Evolutionary conservation across 2,888 invertebrate species (phyloP).

Genomic region (Meandrusa payeni): DNA sequence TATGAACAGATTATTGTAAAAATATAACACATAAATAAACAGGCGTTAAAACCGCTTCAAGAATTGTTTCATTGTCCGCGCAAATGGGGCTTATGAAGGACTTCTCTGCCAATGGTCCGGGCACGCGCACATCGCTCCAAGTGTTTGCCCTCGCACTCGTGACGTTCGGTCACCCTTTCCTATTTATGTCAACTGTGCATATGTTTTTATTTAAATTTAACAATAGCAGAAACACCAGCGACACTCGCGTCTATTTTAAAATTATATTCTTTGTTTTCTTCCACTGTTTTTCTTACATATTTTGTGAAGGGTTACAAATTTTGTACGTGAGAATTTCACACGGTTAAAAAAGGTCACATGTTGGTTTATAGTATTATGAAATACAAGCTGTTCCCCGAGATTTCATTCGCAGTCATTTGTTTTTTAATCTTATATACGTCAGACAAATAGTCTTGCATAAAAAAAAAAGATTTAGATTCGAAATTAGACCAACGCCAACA

Average conservation of each 20-base stretch:
- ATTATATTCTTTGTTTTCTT: slow-evolving; percentile 44
- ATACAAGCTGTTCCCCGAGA: too few species aligned
- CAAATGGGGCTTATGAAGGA: slow-evolving; percentile 41
- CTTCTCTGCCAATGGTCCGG: slow-evolving; percentile 40
- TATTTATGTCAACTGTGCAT: slow-evolving; percentile 44
- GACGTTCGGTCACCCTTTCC: slow-evolving; percentile 41
- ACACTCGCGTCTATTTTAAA: slow-evolving; percentile 46
- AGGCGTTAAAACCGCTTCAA: slow-evolving; percentile 35
- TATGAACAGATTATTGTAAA: not conserved
- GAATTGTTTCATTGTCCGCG: slow-evolving; percentile 39
- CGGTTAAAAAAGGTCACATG: slow-evolving; percentile 23
- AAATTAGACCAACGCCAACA: too few species aligned
- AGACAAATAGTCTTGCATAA: too few species aligned
- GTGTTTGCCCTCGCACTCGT: slow-evolving; percentile 34
- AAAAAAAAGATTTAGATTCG: too few species aligned
- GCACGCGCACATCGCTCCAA: slow-evolving; percentile 62
- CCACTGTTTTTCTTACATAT: slow-evolving; percentile 33
- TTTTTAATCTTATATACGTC: too few species aligned
- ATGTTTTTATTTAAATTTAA: slow-evolving; percentile 61
- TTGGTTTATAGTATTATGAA: too few species aligned
- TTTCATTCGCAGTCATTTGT: too few species aligned
- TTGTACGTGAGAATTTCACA: slow-evolving; percentile 34
- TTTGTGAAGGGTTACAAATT: slow-evolving; percentile 26
- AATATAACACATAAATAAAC: slow-evolving; percentile 20
- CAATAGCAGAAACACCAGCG: slow-evolving; percentile 42